A percentile compares a stretch with the other conserved stretches of the same genome.
Conservation (phyloP, 2,113 vertebrate species). For the Columba janthina region DNA sequence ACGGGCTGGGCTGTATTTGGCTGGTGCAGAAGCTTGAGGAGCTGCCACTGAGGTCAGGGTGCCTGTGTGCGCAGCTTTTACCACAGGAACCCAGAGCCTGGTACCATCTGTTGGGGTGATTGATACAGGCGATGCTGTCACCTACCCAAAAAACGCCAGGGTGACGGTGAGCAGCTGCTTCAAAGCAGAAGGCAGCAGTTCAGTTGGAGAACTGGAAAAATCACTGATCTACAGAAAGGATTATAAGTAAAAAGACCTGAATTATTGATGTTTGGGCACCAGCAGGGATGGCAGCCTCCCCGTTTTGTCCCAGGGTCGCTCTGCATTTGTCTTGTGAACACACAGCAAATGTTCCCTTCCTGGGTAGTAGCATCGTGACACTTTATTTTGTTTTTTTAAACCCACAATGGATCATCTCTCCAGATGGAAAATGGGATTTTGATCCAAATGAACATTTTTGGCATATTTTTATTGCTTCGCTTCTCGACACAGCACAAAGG, state of each 20-base stretch:
- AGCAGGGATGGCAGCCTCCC: background rate
- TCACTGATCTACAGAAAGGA: background rate
- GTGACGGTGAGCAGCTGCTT: background rate
- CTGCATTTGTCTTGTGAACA: background rate
- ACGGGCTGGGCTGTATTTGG: background rate
- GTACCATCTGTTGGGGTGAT: background rate
- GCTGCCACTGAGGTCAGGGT: background rate
- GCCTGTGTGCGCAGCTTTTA: background rate
- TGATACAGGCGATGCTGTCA: background rate
- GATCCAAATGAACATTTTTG: background rate
- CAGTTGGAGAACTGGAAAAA: background rate
- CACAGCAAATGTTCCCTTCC: background rate
- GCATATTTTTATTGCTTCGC: background rate
- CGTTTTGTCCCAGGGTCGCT: background rate
- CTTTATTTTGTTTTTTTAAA: background rate
- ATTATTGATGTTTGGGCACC: background rate
- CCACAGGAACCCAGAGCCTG: background rate
- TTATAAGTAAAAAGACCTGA: background rate
- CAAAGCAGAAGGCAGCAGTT: background rate
- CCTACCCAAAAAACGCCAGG: background rate
- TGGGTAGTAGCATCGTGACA: background rate
- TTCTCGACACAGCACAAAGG: background rate
- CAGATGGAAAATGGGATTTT: background rate
- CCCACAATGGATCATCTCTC: background rate
- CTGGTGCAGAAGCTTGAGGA: background rate